A percentile compares a stretch with the other conserved stretches of the same genome.
phyloP scores from a whole-genome alignment of 37 sponge, comb jelly and placozoan genomes.

The Mnemiopsis leidyi region DNA sequence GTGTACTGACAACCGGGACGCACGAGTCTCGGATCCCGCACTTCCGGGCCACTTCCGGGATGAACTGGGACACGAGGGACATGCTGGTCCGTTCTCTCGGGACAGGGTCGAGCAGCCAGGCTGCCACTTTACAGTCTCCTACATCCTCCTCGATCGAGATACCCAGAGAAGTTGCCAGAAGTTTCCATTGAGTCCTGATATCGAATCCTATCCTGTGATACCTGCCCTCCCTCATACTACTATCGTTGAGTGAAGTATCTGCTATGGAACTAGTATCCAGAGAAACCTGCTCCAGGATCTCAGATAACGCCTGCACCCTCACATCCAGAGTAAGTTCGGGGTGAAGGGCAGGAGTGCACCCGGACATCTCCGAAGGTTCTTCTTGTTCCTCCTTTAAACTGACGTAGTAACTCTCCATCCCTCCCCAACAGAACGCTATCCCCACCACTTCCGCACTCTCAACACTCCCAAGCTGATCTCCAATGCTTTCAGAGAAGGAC shows the following conservation, averaged over 20 bases:
- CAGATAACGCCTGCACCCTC: constrained; percentile 6
- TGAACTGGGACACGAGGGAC: constrained; percentile 75
- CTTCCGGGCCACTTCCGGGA: constrained; percentile 69
- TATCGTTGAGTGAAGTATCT: neutral
- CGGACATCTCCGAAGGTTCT: neutral
- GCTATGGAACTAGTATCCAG: neutral
- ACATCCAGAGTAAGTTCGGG: neutral
- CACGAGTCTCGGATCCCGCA: neutral
- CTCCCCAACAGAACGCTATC: constrained; percentile 84
- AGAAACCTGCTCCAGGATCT: neutral
- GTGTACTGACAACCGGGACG: constrained; percentile 19
- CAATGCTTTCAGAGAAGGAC: neutral
- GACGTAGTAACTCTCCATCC: constrained; percentile 81
- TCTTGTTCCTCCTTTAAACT: neutral
- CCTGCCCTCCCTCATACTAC: neutral
- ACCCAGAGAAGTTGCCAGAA: constrained; percentile 68
- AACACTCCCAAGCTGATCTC: constrained; percentile 64
- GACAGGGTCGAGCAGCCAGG: constrained; percentile 91
- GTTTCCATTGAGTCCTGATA: constrained; percentile 77
- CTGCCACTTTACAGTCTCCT: constrained; percentile 79
- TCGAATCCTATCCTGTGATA: constrained; percentile 71
- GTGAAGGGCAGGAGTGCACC: constrained; percentile 19
- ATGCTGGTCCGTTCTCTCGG: constrained; percentile 74
- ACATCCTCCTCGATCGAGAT: constrained; percentile 2
- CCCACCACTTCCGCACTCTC: constrained; percentile 74